A percentile compares a stretch with the other conserved stretches of the same genome.
Conservation (phyloP, 2,113 vertebrate species). For the Aptenodytes forsteri region DNA sequence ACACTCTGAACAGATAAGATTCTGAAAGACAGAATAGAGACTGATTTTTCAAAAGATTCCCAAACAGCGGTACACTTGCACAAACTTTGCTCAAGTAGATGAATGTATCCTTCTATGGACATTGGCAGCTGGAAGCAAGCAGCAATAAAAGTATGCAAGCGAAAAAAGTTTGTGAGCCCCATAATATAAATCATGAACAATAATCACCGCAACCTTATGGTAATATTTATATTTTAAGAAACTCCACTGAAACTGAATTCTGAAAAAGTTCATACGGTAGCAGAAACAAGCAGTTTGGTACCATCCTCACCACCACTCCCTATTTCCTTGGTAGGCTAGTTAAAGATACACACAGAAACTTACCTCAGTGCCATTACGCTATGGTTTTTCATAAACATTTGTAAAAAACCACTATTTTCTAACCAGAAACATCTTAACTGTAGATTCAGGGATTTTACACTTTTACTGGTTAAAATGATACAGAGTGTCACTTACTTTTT, state of each 20-base stretch:
- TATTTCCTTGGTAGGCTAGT: neutral
- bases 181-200: neutral
- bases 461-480: neutral
- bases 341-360: neutral
- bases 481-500: neutral
- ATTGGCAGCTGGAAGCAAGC: neutral
- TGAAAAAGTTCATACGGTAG: neutral
- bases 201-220: neutral
- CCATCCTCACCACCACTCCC: neutral
- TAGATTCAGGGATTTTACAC: neutral
- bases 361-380: neutral
- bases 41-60: neutral
- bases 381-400: neutral
- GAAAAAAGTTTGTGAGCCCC: neutral
- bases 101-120: neutral
- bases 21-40: conserved; percentile 75
- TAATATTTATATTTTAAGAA: neutral
- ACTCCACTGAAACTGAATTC: neutral
- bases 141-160: neutral
- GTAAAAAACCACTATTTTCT: neutral
- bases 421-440: neutral
- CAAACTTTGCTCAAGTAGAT: neutral
- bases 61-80: neutral
- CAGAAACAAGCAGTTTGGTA: neutral
- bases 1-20: conserved; percentile 94